A percentile compares a stretch with the other conserved stretches of the same genome.
Evolutionary conservation across 2,888 invertebrate genomes (phyloP).

Genomic region (Caradrina clavipalpis): DNA sequence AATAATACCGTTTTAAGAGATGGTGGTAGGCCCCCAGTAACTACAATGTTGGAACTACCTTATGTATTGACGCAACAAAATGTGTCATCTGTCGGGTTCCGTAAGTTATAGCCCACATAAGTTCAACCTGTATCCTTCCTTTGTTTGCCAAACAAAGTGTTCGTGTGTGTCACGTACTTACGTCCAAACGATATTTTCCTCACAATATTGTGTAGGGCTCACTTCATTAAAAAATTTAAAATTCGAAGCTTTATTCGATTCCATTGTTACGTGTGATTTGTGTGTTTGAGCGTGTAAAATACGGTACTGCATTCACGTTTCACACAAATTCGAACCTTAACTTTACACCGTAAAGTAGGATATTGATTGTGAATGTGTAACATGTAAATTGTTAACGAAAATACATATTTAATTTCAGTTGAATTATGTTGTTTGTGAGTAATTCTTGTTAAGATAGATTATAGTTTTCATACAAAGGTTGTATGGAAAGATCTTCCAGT

Average conservation of each 20-base stretch:
- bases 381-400: slow-evolving; percentile 67
- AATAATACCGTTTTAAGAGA: too few species aligned
- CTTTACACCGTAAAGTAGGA: slow-evolving; percentile 59
- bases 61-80: slow-evolving; percentile 34
- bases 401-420: slow-evolving; percentile 80
- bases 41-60: slow-evolving; percentile 1
- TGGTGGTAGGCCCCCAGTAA: too few species aligned
- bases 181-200: slow-evolving; percentile 80
- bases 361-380: slow-evolving; percentile 55
- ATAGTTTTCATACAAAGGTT: slow-evolving; percentile 58
- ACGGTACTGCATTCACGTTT: slow-evolving; percentile 76
- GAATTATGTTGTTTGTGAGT: slow-evolving; percentile 76
- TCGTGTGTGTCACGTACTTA: slow-evolving; percentile 69
- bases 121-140: slow-evolving; percentile 23
- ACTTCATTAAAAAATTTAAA: slow-evolving; percentile 89
- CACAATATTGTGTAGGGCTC: slow-evolving; percentile 84
- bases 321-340: slow-evolving; percentile 71
- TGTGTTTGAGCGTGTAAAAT: slow-evolving; percentile 82
- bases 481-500: slow-evolving; percentile 40
- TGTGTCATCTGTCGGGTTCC: slow-evolving; percentile 25
- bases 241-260: slow-evolving; percentile 84
- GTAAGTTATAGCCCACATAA: slow-evolving; percentile 41
- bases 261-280: slow-evolving; percentile 87
- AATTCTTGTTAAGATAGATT: slow-evolving; percentile 75
- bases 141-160: slow-evolving; percentile 51